Evolutionary conservation across 37 sponge, comb jelly and placozoan species (phyloP), one percentile per base, ranked within the genome.

Genomic region (Aphrocallistes beatrix): DNA sequence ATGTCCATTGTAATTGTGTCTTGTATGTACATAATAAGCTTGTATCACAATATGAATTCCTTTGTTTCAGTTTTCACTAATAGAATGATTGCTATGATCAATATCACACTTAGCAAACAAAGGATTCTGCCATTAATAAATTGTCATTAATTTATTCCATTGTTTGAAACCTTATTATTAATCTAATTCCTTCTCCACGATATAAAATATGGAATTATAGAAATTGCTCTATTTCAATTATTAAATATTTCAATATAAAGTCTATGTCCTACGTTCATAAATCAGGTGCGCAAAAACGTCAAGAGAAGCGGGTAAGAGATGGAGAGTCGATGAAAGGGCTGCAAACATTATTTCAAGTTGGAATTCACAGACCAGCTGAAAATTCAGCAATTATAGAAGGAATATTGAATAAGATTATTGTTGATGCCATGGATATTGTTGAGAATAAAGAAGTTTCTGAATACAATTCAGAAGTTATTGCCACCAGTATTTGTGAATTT

Each of bases 301-400:
- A 60, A 60, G 75, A 60, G 75, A 60, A 60, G 75, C 75, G 75
- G 75, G 8, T 60, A 60, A 60, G 75, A 60, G 75, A 60, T 60
- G 75, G 75, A 60, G 75, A 60, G 75, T 60, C 75, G 21, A 60
- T 60, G 75, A 60, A 60, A 60, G 8, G 75, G 10, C 21, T 60
- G 75, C 75, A 60, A 60, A 60, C 75, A 60, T 60, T 47, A 47
- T 47, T 47, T 60, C 75, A 60, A 60, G 75, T 60, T 13, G 75
- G 75, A 19, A 60, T 60, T 60, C 75, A 32, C 75, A 60, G 34
- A 60, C 75, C 25, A 60, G 75, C 8, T 60, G 75, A 60, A 60
- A 60, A 60, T 60, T 60, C 75, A 60, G 8, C 75, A 60, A 42
- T 60, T 60, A 60, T 60, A 60, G 75, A 60, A 60, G 75, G 17